Evolutionary conservation across 2,888 invertebrate species (phyloP).

Genomic region (Chaitophorus viminalis): DNA sequence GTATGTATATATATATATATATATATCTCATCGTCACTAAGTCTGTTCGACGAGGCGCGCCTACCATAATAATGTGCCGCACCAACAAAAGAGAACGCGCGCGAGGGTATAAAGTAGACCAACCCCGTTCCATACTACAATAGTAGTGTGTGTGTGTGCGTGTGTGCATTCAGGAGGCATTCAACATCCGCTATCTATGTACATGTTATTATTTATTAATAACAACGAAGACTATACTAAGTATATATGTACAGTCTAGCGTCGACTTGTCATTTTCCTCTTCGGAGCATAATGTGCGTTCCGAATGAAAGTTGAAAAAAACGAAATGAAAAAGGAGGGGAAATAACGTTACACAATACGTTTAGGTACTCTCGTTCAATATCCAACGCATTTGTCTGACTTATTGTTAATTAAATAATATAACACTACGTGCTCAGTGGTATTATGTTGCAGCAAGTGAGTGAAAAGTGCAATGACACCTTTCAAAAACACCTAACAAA

Average conservation of each 20-base stretch:
- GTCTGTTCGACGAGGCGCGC: background rate
- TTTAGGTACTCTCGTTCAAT: background rate
- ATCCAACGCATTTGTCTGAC: background rate
- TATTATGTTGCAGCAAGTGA: background rate
- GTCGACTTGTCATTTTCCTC: background rate
- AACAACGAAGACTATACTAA: background rate
- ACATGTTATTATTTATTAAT: background rate
- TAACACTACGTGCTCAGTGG: background rate
- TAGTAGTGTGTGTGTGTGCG: background rate
- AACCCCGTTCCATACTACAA: background rate
- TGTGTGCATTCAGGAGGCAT: background rate
- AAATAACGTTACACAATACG: background rate
- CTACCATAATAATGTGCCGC: constrained; percentile 4
- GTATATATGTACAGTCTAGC: background rate
- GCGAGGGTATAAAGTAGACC: background rate
- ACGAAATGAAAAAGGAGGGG: background rate
- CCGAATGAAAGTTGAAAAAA: background rate
- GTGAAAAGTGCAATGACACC: background rate
- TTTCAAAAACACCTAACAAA: no score
- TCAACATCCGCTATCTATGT: background rate
- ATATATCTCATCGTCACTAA: background rate
- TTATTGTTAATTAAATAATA: background rate
- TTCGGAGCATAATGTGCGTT: background rate
- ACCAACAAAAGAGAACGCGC: constrained; percentile 1
- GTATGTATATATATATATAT: no score